These are phyloP conservation scores for Crocodylus rhombifer DNA, from an alignment of 2,797 vertebrate species.

Conservation along the genomic window DNA sequence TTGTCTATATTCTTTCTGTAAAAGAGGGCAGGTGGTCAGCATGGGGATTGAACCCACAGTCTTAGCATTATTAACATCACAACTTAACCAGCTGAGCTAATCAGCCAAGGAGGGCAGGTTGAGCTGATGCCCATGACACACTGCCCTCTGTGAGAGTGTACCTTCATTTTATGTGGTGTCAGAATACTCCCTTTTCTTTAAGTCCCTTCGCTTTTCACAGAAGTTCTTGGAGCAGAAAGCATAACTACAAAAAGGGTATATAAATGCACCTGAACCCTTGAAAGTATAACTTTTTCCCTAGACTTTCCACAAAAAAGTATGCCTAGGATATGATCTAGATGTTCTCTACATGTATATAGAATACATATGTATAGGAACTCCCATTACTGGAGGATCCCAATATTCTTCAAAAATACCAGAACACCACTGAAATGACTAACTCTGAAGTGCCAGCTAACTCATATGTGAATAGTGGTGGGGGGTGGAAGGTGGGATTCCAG, in stretches of 20 bases:
- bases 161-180: background rate
- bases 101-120: no score
- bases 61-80: no score
- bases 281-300: background rate
- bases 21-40: no score
- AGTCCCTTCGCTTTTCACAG: background rate
- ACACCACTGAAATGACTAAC: background rate
- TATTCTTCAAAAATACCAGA: background rate
- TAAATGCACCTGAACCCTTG: background rate
- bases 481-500: background rate
- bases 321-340: background rate
- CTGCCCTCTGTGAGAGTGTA: background rate
- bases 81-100: no score
- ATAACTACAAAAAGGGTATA: background rate
- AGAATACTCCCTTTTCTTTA: background rate
- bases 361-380: background rate
- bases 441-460: background rate
- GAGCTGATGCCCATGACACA: background rate
- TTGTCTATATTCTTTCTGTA: no score
- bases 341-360: background rate
- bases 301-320: background rate
- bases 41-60: no score
- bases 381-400: background rate
- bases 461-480: background rate
- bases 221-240: background rate